These are phyloP conservation scores for Cotesia glomerata DNA, from an alignment of 1,140 invertebrate genomes.

Conservation along the genomic window DNA sequence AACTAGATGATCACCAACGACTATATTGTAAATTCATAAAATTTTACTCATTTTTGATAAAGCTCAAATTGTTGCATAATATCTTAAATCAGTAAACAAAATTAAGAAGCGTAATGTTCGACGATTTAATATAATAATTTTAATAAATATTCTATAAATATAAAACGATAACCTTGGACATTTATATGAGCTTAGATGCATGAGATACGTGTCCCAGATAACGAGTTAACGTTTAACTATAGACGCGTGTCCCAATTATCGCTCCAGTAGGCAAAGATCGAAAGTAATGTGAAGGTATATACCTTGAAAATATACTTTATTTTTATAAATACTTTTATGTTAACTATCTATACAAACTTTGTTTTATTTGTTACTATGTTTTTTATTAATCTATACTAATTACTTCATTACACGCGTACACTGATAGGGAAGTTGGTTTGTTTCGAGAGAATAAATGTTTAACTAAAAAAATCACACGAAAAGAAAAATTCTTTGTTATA, in stretches of 20 bases:
- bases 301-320: conserved; percentile 18
- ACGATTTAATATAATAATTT: not conserved
- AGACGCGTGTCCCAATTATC: conserved; percentile 27
- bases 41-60: not conserved
- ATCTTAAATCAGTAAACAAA: not conserved
- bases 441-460: too few relatives aligned
- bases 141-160: conserved; percentile 14
- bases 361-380: too few relatives aligned
- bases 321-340: not conserved
- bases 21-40: not conserved
- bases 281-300: conserved; percentile 27
- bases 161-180: conserved; percentile 23
- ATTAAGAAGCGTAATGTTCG: not conserved
- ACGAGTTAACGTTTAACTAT: conserved; percentile 11
- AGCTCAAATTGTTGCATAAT: not conserved
- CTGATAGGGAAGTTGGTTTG: too few relatives aligned
- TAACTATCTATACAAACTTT: not conserved
- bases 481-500: too few relatives aligned
- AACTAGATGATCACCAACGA: not conserved
- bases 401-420: too few relatives aligned
- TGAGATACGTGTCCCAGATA: conserved; percentile 28
- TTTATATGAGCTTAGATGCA: conserved; percentile 21
- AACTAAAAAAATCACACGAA: too few relatives aligned
- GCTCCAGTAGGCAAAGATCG: conserved; percentile 27
- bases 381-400: too few relatives aligned